These are phyloP conservation scores for Cyphomyrus discorhynchus DNA, from an alignment of 2,113 vertebrate genomes.

Conservation along the genomic window DNA sequence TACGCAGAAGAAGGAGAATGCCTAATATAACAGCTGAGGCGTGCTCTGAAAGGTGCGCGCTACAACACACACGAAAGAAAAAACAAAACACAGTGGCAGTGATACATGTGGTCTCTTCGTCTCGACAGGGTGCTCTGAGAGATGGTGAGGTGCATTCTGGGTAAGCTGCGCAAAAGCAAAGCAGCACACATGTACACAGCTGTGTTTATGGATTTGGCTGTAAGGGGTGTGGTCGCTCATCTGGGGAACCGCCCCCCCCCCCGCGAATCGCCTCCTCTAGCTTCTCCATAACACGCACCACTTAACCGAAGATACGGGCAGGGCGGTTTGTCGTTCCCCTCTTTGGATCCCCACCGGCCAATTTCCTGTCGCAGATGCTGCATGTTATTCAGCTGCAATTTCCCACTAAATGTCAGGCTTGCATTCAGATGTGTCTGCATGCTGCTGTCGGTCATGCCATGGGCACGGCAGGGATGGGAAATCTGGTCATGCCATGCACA, in stretches of 20 bases:
- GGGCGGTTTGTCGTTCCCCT: neutral
- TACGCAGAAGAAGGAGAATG: neutral
- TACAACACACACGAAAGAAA: neutral
- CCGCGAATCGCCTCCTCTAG: neutral
- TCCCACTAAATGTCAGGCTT: neutral
- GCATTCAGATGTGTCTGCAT: slow-evolving; percentile 1
- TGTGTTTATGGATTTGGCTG: neutral
- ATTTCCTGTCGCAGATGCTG: neutral
- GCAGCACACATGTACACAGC: neutral
- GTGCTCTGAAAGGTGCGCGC: neutral
- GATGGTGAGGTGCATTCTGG: neutral
- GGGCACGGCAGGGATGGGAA: neutral
- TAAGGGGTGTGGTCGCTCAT: neutral
- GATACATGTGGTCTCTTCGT: neutral
- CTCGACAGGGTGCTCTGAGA: neutral
- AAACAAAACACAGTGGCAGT: neutral
- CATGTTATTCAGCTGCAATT: neutral
- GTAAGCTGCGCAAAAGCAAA: neutral
- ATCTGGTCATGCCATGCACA: neutral
- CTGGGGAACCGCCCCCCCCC: neutral
- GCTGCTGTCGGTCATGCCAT: neutral
- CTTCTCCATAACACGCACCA: neutral
- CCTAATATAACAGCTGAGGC: neutral
- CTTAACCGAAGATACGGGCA: neutral
- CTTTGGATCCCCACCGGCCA: neutral